Percentiles rank a stretch among this genome's conserved stretches.
Conservation (phyloP, 2,797 vertebrate genomes). For the Crenichthys baileyi region DNA sequence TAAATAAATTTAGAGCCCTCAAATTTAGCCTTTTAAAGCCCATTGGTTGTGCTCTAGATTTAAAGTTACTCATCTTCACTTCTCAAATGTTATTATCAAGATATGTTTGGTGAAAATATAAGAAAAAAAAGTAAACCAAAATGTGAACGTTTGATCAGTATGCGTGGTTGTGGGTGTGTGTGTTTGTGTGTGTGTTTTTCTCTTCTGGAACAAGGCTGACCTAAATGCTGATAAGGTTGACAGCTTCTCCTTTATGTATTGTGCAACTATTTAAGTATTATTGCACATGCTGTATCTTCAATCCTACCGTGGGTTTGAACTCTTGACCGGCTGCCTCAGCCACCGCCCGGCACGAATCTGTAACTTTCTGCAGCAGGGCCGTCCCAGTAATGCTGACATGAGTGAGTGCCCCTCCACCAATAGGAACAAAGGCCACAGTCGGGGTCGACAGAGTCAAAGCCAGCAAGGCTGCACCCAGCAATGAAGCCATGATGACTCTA, state of each 20-base stretch:
- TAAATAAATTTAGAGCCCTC: too few species aligned
- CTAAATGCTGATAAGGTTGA: not conserved
- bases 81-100: not conserved
- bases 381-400: slow-evolving; percentile 74
- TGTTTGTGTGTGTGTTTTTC: not conserved
- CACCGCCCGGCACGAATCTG: slow-evolving; percentile 69
- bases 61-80: too few species aligned
- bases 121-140: not conserved
- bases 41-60: too few species aligned
- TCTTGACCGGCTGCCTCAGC: slow-evolving; percentile 59
- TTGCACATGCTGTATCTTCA: not conserved
- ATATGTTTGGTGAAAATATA: not conserved
- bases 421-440: slow-evolving; percentile 65
- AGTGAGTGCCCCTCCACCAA: slow-evolving; percentile 46
- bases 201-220: not conserved
- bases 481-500: slow-evolving; percentile 47
- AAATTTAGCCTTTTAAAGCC: too few species aligned
- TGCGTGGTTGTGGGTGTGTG: not conserved
- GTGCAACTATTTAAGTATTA: not conserved
- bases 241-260: not conserved
- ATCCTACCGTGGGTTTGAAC: slow-evolving; percentile 75
- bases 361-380: slow-evolving; percentile 69
- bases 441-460: not conserved
- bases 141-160: not conserved
- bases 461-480: slow-evolving; percentile 40